Base-by-base conservation (phyloP, 2,797 vertebrate genomes). In the Acipenser ruthenus region DNA sequence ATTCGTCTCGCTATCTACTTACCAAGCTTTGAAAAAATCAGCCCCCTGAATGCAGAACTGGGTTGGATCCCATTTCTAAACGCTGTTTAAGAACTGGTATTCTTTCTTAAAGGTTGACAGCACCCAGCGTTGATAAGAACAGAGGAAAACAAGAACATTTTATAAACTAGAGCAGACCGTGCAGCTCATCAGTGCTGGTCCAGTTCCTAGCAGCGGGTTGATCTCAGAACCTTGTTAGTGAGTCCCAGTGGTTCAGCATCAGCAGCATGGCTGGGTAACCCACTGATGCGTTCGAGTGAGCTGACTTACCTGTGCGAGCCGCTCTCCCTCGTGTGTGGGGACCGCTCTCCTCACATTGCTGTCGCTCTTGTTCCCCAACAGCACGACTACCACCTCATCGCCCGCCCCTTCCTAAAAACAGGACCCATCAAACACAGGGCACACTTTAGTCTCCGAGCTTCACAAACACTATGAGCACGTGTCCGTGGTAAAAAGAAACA, bases 301-400 rank as follows among this genome's bases (percentile, higher is more conserved):
- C 11, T 50, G 6, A 49, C 83, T 64, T 77, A 98, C 96, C 87
- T 88, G 85, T 47, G 95, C 93, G 49, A 98, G 78, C 49, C 51
- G 71, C 63, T 80, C 79, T 9, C 91, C 96, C 0, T 93, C 83
- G 60, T 84, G 48, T 0, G 62, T 70, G 48, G 88, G 72, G 67
- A 98, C 90, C 71, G 78, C 73, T 63, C 94, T 89, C 18, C 79
- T 47, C 37, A 77, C 72, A 52, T 70, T 69, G 0, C 82, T 62
- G 73, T 99, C 95, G 0, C 64, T 87, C 82, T 99, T 99, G 85
- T 98, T 99, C 52, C 95, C 95, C 6, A 98, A 82, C 18, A 98
- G 89, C 71, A 98, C 78, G 76, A 94, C 18, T 4, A 75, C 68
- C 2, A 89, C 82, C 8, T 86, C 75, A 0, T 88, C 84, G 1